Evolutionary conservation across 1,140 invertebrate species (phyloP).

Genomic region (Philotrypesis tridentata): DNA sequence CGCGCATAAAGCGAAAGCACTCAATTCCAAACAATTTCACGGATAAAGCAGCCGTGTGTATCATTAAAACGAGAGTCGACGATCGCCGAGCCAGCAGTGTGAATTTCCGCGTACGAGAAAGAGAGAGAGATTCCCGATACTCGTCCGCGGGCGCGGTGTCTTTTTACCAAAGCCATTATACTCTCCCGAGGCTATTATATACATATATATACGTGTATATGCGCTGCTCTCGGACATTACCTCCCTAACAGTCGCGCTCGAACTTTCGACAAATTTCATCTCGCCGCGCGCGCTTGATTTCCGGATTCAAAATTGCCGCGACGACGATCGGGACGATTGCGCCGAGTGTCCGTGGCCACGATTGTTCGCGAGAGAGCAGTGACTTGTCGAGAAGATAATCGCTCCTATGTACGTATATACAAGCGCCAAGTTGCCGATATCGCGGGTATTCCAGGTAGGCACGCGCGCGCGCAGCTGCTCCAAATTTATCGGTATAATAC

Average conservation of each 20-base stretch:
- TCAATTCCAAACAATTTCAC: too few relatives aligned
- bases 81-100: not conserved
- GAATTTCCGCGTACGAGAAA: constrained; percentile 17
- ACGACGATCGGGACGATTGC: not conserved
- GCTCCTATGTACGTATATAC: too few relatives aligned
- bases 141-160: not conserved
- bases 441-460: too few relatives aligned
- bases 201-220: too few relatives aligned
- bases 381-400: too few relatives aligned
- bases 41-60: too few relatives aligned
- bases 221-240: not conserved
- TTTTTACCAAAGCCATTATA: constrained; percentile 15
- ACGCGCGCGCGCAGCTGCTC: too few relatives aligned
- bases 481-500: too few relatives aligned
- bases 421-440: too few relatives aligned
- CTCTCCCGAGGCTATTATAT: not conserved
- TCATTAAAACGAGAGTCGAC: constrained; percentile 5
- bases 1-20: too few relatives aligned
- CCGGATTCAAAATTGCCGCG: constrained; percentile 19
- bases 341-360: too few relatives aligned
- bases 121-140: too few relatives aligned
- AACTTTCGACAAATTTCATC: constrained; percentile 21
- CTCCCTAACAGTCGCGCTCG: not conserved
- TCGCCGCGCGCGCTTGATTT: constrained; percentile 11
- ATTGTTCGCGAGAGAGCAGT: not conserved